Evolutionary conservation across 2,113 vertebrate species (phyloP).

Genomic region (Muntiacus muntjak): DNA sequence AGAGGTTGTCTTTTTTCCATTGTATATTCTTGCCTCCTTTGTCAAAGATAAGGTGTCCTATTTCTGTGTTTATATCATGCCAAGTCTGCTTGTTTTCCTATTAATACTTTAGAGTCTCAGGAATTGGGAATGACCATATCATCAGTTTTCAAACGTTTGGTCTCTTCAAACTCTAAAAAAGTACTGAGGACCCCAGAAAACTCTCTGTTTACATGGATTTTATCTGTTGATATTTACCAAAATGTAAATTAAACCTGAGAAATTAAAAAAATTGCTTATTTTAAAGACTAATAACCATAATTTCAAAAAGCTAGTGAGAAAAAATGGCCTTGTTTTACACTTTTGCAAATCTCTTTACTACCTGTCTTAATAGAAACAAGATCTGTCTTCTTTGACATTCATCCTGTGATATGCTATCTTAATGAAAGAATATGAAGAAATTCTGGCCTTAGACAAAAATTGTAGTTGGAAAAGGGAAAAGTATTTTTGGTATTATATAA

Average conservation of each 20-base stretch:
- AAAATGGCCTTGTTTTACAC: neutral
- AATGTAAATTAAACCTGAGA: conserved; percentile 14
- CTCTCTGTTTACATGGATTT: neutral
- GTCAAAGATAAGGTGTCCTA: neutral
- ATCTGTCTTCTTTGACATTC: neutral
- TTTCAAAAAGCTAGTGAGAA: neutral
- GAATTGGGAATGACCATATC: neutral
- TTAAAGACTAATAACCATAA: neutral
- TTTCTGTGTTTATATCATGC: neutral
- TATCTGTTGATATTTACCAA: neutral
- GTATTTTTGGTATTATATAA: conserved; percentile 10
- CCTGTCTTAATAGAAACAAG: neutral
- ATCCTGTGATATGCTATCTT: conserved; percentile 5
- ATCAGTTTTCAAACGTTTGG: neutral
- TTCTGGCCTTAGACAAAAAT: neutral
- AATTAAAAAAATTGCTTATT: neutral
- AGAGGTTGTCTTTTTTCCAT: too few relatives aligned
- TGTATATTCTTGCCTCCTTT: too few relatives aligned
- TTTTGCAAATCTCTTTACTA: neutral
- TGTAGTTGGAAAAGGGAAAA: neutral
- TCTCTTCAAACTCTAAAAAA: neutral
- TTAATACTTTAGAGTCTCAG: neutral
- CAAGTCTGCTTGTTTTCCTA: neutral
- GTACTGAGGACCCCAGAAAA: neutral
- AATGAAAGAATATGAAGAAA: neutral